Evolutionary conservation across 1,140 invertebrate genomes (phyloP).

Genomic region (Limonius californicus): DNA sequence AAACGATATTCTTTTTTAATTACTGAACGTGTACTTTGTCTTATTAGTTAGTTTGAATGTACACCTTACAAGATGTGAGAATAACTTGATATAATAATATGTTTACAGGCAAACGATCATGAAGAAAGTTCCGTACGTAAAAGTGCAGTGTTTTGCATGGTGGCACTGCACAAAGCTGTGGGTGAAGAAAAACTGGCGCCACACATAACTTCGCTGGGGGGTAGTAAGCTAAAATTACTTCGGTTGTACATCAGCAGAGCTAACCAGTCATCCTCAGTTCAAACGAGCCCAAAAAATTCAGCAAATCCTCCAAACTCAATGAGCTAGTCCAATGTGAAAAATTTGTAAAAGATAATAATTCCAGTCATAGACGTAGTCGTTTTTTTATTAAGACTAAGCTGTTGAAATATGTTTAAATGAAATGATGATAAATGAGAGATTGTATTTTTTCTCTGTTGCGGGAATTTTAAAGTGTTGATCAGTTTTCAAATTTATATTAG

Average conservation of each 20-base stretch:
- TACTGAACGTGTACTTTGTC: too few species aligned
- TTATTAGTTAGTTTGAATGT: too few species aligned
- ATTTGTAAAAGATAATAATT: background rate
- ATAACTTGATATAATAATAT: conserved; percentile 31
- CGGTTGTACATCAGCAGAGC: conserved; percentile 40
- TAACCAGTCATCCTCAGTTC: conserved; percentile 23
- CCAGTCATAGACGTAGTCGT: background rate
- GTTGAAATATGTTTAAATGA: background rate
- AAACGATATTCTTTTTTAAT: too few species aligned
- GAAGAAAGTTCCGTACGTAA: conserved; percentile 86
- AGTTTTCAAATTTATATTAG: background rate
- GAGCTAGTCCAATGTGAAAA: background rate
- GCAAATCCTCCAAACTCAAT: conserved; percentile 10
- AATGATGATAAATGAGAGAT: too few species aligned
- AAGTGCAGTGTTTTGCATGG: conserved; percentile 93
- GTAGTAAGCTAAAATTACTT: conserved; percentile 65
- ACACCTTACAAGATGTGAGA: background rate
- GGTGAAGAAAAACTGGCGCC: conserved; percentile 79
- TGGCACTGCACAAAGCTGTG: conserved; percentile 80
- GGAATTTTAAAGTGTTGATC: background rate
- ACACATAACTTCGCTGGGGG: conserved; percentile 71
- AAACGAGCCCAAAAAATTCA: conserved; percentile 20
- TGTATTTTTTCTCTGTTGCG: background rate
- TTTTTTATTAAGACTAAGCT: too few species aligned
- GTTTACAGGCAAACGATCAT: conserved; percentile 76